Evolutionary conservation across 2,888 invertebrate genomes (phyloP), one percentile per base, ranked within the genome.

Genomic region (Hedya salicella): DNA sequence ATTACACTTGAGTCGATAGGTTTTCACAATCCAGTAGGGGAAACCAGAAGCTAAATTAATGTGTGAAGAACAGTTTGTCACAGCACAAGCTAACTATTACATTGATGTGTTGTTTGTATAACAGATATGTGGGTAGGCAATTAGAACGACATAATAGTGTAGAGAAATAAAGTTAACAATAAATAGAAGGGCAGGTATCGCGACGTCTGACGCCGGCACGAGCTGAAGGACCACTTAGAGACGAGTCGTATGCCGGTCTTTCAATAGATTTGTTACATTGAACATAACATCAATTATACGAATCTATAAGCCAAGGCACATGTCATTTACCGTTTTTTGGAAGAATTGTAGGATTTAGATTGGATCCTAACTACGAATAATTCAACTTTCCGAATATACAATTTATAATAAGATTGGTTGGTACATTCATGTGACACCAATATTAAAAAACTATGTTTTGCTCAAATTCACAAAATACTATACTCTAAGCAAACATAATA

Each of bases 361-460:
- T 92, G 87, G 86, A 92, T 91, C 91, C 91, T 92, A 92, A 83
- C 91, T 92, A 92, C 86, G 87, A 88, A 89, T 90, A 89, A 91
- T 89, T 83, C 90, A 91, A 92, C 91, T 92, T 92, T 91, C 91
- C 91, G 91, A 91, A 88, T 89, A 89, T 88, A 91, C 90, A 89
- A 89, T 85, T 88, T 86, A 87, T 89, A 86, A 86, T 89, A 89
- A 89, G 91, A 90, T 91, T 92, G 91, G 91, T 92, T 92, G 91
- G 91, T 91, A 92, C 91, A 91, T 91, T 89, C 85, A 89, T 86
- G 88, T 91, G 91, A 92, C 89, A 92, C 91, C 90, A 92, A 91
- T 91, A 89, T 92, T 91, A 92, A 90, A 92, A 92, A 92, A 91
- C 91, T 91, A 91, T 90, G 78, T 86, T 89, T 91, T 91, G 91